Percentiles rank a stretch among this genome's conserved stretches.
phyloP scores from a whole-genome alignment of 2,797 vertebrate genomes.

The Lepus oiostolus region DNA sequence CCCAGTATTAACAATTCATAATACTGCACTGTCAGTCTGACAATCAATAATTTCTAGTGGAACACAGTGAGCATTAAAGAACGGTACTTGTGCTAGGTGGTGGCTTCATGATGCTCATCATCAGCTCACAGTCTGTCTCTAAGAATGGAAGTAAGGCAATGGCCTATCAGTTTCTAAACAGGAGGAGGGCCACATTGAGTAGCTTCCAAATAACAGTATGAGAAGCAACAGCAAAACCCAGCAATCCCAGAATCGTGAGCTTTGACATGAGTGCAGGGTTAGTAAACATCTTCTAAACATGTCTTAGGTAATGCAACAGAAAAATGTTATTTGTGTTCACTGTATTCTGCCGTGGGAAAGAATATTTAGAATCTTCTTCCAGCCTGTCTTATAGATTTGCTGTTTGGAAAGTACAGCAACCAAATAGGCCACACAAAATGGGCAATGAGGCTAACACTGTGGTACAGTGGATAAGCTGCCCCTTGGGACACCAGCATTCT shows the following conservation, averaged over 20 bases:
- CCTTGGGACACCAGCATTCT: too few relatives aligned
- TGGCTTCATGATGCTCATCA: background rate
- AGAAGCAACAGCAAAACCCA: background rate
- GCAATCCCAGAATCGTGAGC: background rate
- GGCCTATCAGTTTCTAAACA: background rate
- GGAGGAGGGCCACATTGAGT: rapidly evolving
- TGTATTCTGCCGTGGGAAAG: background rate
- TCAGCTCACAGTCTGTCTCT: too few relatives aligned
- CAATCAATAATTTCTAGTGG: background rate
- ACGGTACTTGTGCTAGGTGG: rapidly evolving
- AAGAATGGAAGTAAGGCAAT: background rate
- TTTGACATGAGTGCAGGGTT: background rate
- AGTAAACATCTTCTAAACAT: background rate
- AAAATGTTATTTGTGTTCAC: background rate
- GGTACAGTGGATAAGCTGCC: too few relatives aligned
- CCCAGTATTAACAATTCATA: background rate
- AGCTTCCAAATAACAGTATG: background rate
- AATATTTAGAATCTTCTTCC: background rate
- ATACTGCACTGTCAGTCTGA: background rate
- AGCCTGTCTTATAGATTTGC: background rate
- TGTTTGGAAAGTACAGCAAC: background rate
- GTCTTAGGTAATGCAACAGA: background rate
- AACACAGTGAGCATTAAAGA: background rate
- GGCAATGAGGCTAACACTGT: background rate
- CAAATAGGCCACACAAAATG: background rate